Percentiles rank a stretch among this genome's conserved stretches.
phyloP scores from a whole-genome alignment of 2,113 vertebrate species.

The Sphaerodactylus townsendi region DNA sequence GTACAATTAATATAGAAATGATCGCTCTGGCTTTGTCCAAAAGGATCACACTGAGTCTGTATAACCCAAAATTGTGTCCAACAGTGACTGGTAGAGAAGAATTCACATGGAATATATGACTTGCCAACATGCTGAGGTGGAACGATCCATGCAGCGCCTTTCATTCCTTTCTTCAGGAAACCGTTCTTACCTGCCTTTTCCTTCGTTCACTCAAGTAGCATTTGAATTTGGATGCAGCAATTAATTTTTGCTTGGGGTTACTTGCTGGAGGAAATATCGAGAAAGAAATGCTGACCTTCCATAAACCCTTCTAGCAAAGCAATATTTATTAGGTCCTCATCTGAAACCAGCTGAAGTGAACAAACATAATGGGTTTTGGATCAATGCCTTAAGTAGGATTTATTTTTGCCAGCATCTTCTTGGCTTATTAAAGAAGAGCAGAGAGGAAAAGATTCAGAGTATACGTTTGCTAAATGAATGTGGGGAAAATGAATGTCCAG shows the following conservation, averaged over 20 bases:
- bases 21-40: background rate
- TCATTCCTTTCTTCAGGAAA: background rate
- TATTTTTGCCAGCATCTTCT: conserved; percentile 2
- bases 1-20: background rate
- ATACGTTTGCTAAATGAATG: background rate
- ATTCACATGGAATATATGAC: background rate
- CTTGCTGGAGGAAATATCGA: conserved; percentile 4
- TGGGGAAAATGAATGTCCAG: background rate
- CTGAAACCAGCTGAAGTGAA: conserved; percentile 23
- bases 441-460: background rate
- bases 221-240: conserved; percentile 17
- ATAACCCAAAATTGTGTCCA: background rate
- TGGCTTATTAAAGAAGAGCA: background rate
- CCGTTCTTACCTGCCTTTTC: background rate
- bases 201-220: background rate
- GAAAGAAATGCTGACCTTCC: conserved; percentile 5
- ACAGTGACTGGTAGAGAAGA: background rate
- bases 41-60: too few relatives aligned
- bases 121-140: background rate
- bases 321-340: conserved; percentile 25
- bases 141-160: background rate
- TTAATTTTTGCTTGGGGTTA: conserved; percentile 21
- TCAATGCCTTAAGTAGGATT: conserved; percentile 24
- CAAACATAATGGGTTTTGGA: conserved; percentile 24
- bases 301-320: conserved; percentile 19